phyloP scores from a whole-genome alignment of 2,888 invertebrate genomes.

The Chydorus sphaericus region DNA sequence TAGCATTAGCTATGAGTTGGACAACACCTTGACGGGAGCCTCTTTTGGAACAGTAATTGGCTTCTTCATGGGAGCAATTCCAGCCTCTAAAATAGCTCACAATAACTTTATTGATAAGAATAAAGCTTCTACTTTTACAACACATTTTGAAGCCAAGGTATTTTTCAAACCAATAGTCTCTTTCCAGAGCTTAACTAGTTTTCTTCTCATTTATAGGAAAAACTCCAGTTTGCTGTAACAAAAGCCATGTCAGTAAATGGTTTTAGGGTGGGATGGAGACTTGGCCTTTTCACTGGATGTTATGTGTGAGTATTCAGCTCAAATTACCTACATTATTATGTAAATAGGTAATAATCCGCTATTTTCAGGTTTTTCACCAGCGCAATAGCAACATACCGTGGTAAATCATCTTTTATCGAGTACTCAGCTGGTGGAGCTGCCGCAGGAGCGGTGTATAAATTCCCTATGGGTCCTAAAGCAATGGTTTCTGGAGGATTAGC shows the following conservation, averaged over 20 bases:
- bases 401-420: conserved; percentile 48
- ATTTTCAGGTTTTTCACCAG: conserved; percentile 33
- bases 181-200: conserved; percentile 8
- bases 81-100: conserved; percentile 25
- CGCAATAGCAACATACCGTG: conserved; percentile 47
- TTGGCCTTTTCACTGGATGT: conserved; percentile 47
- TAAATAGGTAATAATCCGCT: not conserved
- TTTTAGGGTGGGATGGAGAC: conserved; percentile 48
- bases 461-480: conserved; percentile 49
- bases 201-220: conserved; percentile 35
- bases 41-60: conserved; percentile 46
- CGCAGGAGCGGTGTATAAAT: conserved; percentile 51
- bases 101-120: conserved; percentile 43
- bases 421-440: conserved; percentile 47
- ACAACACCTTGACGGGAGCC: conserved; percentile 42
- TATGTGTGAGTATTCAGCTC: conserved; percentile 50
- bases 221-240: conserved; percentile 52
- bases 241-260: conserved; percentile 56
- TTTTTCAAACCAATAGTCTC: not conserved
- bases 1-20: conserved; percentile 43
- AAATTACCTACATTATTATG: not conserved
- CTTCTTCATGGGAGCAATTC: conserved; percentile 47
- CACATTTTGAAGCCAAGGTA: conserved; percentile 52
- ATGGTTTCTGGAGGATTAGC: conserved; percentile 50
- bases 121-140: conserved; percentile 51